Evolutionary conservation across 2,888 invertebrate genomes (phyloP).

Genomic region (Myathropa florea): DNA sequence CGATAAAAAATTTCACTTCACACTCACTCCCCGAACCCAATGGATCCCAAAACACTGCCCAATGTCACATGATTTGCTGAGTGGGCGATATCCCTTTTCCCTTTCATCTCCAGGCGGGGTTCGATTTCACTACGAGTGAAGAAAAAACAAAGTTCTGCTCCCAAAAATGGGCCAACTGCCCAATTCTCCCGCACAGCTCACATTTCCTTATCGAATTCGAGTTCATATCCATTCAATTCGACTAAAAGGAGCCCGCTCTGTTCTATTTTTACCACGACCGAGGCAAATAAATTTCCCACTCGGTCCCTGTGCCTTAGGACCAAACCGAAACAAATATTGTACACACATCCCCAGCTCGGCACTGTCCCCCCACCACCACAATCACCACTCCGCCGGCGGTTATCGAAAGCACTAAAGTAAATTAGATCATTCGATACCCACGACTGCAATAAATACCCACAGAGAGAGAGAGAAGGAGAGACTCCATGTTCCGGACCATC

Average conservation of each 20-base stretch:
- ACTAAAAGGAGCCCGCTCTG: slow-evolving; percentile 8
- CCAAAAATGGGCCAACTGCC: slow-evolving; percentile 4
- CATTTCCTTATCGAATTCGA: slow-evolving; percentile 19
- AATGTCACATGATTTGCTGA: neutral
- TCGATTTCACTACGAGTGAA: neutral
- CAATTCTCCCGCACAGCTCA: neutral
- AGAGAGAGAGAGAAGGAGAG: neutral
- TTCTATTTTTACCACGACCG: slow-evolving; percentile 11
- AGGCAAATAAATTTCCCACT: too few species aligned
- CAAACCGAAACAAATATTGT: neutral
- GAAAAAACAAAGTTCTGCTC: neutral
- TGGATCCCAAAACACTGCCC: neutral
- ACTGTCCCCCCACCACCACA: neutral
- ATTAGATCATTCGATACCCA: slow-evolving; percentile 49
- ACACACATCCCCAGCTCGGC: slow-evolving; percentile 7
- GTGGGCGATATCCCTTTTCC: neutral
- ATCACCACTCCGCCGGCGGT: neutral
- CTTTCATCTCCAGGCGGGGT: neutral
- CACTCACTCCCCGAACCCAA: neutral
- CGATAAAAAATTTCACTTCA: neutral
- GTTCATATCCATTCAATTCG: slow-evolving; percentile 21
- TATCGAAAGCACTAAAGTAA: slow-evolving; percentile 51
- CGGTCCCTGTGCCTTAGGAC: neutral
- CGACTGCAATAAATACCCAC: slow-evolving; percentile 25
- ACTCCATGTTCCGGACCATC: neutral